Conservation (phyloP, 2,888 invertebrate genomes). For the Prenolepis imparis region DNA sequence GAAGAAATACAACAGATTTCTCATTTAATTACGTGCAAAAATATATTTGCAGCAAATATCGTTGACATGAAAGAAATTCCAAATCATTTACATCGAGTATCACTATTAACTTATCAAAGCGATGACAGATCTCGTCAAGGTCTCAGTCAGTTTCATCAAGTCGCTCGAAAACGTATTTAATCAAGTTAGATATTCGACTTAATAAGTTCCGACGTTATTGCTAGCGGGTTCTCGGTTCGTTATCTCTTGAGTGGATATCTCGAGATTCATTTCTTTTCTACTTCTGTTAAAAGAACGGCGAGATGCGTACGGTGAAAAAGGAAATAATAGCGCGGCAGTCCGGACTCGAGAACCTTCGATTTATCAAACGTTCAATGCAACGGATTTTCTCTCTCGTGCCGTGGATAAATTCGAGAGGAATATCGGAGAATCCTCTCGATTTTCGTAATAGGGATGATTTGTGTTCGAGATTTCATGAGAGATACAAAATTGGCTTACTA, state of each 20-base stretch:
- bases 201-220: slow-evolving; percentile 50
- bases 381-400: slow-evolving; percentile 37
- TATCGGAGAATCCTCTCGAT: slow-evolving; percentile 40
- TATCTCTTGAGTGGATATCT: slow-evolving; percentile 64
- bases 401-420: slow-evolving; percentile 31
- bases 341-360: slow-evolving; percentile 35
- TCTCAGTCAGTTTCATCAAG: slow-evolving; percentile 7
- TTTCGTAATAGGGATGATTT: slow-evolving; percentile 40
- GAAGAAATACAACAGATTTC: neutral
- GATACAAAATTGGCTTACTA: slow-evolving; percentile 18
- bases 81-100: slow-evolving; percentile 32
- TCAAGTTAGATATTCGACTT: slow-evolving; percentile 34
- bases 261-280: slow-evolving; percentile 57
- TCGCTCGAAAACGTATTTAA: slow-evolving; percentile 33
- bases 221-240: slow-evolving; percentile 59
- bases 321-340: slow-evolving; percentile 40
- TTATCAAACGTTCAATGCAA: slow-evolving; percentile 52
- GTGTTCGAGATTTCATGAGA: slow-evolving; percentile 29
- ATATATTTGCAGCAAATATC: neutral
- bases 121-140: slow-evolving; percentile 11
- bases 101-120: slow-evolving; percentile 42
- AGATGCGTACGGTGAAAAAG: slow-evolving; percentile 45
- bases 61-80: slow-evolving; percentile 8
- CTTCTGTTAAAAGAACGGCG: slow-evolving; percentile 38
- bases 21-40: neutral